A percentile compares a stretch with the other conserved stretches of the same genome.
Evolutionary conservation across 1,140 invertebrate species (phyloP).

Genomic region (Drosophila sechellia): DNA sequence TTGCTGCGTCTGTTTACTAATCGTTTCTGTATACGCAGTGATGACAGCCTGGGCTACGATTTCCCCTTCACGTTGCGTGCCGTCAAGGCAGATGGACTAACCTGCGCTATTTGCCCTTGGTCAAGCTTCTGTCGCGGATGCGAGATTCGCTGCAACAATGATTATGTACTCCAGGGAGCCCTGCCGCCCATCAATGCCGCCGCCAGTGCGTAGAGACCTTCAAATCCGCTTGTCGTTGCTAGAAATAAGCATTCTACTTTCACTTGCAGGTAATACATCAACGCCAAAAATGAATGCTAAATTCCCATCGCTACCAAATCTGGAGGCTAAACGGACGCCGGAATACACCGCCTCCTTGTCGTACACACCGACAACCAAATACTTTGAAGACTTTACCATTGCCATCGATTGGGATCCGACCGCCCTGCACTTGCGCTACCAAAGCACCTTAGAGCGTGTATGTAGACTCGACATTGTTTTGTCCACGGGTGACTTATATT

Average conservation of each 20-base stretch:
- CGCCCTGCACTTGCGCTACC: conserved; percentile 94
- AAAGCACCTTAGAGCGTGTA: conserved; percentile 92
- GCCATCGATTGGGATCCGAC: conserved; percentile 92
- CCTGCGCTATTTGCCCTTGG: conserved; percentile 94
- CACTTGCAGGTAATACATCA: conserved; percentile 55
- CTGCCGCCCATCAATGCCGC: conserved; percentile 56
- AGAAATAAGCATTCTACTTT: neutral
- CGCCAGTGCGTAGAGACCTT: conserved; percentile 53
- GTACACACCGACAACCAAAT: conserved; percentile 68
- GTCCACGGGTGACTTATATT: neutral
- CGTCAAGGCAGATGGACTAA: conserved; percentile 89
- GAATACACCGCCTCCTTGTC: conserved; percentile 68
- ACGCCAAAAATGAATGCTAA: conserved; percentile 72
- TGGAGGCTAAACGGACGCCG: conserved; percentile 66
- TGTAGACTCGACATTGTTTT: conserved; percentile 2
- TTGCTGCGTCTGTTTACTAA: neutral
- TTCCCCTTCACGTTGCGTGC: conserved; percentile 94
- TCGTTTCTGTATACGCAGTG: conserved; percentile 85
- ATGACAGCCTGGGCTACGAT: conserved; percentile 95
- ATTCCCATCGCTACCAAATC: conserved; percentile 76
- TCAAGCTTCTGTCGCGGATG: conserved; percentile 94
- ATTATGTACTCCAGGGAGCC: conserved; percentile 81
- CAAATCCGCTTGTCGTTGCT: neutral
- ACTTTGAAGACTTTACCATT: conserved; percentile 80
- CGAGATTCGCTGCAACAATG: conserved; percentile 89